Evolutionary conservation across 1,140 invertebrate species (phyloP).

Genomic region (Bombus difficillimus): DNA sequence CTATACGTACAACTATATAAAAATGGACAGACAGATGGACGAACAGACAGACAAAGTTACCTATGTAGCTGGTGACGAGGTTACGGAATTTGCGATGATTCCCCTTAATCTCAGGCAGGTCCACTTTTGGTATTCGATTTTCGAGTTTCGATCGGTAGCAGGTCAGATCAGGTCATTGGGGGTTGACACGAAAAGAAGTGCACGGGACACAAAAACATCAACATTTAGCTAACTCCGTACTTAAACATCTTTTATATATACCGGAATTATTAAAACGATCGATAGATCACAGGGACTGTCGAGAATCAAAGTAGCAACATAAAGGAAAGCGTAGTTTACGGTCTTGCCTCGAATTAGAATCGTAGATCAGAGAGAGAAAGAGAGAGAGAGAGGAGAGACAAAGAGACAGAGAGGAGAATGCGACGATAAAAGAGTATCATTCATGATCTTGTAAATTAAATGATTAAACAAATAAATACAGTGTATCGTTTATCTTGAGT

Average conservation of each 20-base stretch:
- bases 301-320: slow-evolving; percentile 60
- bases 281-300: slow-evolving; percentile 54
- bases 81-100: slow-evolving; percentile 99
- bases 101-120: slow-evolving; percentile 98
- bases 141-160: slow-evolving; percentile 78
- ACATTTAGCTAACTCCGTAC: slow-evolving; percentile 78
- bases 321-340: slow-evolving; percentile 52
- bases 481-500: not conserved
- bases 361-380: not conserved
- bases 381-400: not conserved
- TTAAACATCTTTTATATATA: slow-evolving; percentile 68
- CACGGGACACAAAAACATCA: slow-evolving; percentile 82
- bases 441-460: not conserved
- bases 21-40: slow-evolving; percentile 69
- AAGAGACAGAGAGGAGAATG: not conserved
- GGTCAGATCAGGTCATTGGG: slow-evolving; percentile 79
- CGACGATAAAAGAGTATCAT: slow-evolving; percentile 24
- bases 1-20: slow-evolving; percentile 60
- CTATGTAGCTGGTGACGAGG: slow-evolving; percentile 98
- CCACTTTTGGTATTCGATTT: slow-evolving; percentile 87
- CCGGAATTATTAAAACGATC: slow-evolving; percentile 43
- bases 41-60: slow-evolving; percentile 86
- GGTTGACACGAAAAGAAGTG: slow-evolving; percentile 81
- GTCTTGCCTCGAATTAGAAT: slow-evolving; percentile 22
- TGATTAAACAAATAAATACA: not conserved